Base-by-base conservation (phyloP, 2,888 invertebrate species). In the Endomychus coccineus region DNA sequence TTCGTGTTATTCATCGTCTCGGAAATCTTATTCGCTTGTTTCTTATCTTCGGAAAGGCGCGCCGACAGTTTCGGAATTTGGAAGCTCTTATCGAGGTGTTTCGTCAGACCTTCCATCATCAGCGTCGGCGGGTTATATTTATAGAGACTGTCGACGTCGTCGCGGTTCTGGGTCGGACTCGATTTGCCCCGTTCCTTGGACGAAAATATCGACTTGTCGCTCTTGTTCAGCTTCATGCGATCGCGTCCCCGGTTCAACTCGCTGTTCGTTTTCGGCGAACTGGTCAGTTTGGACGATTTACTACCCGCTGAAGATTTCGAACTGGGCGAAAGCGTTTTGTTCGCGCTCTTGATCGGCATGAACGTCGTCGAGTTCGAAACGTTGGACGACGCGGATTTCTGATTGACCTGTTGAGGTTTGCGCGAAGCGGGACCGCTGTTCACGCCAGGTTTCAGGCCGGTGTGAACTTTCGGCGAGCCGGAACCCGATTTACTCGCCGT, bases 401-500 rank as follows among this genome's bases (percentile, higher is more conserved):
- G 24, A 27, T 42, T 13, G 35, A 33, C 17, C 45, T 41, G n/a
- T 51, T 80, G 80, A 13, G 82, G 79, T 60, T 85, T 88, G 58
- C 83, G 84, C 0, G 86, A 88, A 3, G 87, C 88, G 0, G 89
- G 88, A 0, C 89, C 89, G 51, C 87, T 85, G 50, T 81, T 83
- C 0, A 88, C 87, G 0, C 89, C 88, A 0, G 87, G 86, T 57
- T 88, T 88, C 16, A 62, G 66, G 0, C 88, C 88, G 0, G 88
- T 86, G 56, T 86, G 85, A 3, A 80, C 81, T 63, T 85, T 83
- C 1, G 80, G 81, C 1, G 81, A 80, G n/a, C 79, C 78, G 39
- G 78, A 74, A 39, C 72, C 71, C 22, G 70, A 69, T 9, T 67
- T 66, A 35, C 70, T 25, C 16, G 30, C 19, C 13, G 19, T 25